These are phyloP conservation scores for Tringa solitaria DNA, from an alignment of 2,113 vertebrate species.

Conservation along the genomic window DNA sequence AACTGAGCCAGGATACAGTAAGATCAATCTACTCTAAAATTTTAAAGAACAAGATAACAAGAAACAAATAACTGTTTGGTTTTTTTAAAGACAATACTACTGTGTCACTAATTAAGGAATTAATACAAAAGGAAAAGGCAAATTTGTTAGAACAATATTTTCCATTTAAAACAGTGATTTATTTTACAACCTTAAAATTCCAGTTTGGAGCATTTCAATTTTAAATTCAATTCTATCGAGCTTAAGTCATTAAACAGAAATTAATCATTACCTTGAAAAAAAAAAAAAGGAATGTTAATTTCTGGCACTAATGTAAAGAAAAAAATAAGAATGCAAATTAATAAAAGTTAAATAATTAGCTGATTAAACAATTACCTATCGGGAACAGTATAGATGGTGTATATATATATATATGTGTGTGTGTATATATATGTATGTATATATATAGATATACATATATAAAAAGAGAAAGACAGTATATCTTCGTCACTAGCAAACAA, in stretches of 20 bases:
- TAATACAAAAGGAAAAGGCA: background rate
- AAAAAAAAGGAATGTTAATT: background rate
- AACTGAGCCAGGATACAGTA: background rate
- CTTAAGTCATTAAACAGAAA: background rate
- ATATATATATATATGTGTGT: too few species aligned
- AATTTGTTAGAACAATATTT: background rate
- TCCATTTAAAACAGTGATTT: background rate
- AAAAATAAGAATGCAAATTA: background rate
- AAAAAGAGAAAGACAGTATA: background rate
- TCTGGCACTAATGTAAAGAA: background rate
- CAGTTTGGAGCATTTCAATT: background rate
- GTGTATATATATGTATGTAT: too few species aligned
- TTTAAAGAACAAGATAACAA: background rate
- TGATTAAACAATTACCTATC: background rate
- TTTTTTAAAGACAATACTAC: background rate
- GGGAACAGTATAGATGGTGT: background rate
- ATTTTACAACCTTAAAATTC: background rate
- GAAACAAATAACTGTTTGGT: background rate
- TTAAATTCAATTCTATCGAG: background rate
- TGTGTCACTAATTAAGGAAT: background rate
- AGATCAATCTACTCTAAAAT: background rate
- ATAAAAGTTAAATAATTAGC: background rate
- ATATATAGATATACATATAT: background rate
- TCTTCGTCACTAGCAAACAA: background rate
- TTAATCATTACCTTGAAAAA: background rate